Conservation (phyloP, 1,140 invertebrate genomes). For the Heliconius hermathena region DNA sequence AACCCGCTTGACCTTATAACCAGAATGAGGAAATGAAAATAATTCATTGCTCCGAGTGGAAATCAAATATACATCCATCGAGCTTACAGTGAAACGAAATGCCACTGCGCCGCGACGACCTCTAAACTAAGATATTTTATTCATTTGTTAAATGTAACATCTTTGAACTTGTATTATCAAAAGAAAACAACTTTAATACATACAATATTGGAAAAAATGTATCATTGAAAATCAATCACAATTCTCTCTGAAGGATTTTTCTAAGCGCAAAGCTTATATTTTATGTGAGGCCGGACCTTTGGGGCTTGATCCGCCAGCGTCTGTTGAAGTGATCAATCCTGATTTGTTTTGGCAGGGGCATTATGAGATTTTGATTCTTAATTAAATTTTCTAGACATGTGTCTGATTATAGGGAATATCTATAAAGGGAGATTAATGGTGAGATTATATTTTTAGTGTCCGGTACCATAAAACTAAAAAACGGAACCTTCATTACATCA, state of each 20-base stretch:
- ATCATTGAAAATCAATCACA: neutral
- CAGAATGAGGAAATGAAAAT: no score
- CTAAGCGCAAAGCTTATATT: neutral
- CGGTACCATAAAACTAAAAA: no score
- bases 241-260: neutral
- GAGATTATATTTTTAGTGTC: no score
- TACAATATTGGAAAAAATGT: neutral
- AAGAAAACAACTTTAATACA: neutral
- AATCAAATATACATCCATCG: no score
- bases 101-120: no score
- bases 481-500: no score
- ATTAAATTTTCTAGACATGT: conserved; percentile 16
- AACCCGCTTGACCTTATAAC: no score
- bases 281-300: neutral
- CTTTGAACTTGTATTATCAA: neutral
- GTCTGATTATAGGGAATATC: neutral
- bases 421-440: neutral
- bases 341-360: conserved; percentile 2
- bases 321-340: neutral
- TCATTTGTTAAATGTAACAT: no score
- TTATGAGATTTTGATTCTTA: conserved; percentile 7
- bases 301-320: neutral
- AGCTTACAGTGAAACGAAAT: no score
- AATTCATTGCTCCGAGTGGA: no score
- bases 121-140: no score